Base-by-base conservation (phyloP, 2,113 vertebrate species). In the Podarcis raffonei region DNA sequence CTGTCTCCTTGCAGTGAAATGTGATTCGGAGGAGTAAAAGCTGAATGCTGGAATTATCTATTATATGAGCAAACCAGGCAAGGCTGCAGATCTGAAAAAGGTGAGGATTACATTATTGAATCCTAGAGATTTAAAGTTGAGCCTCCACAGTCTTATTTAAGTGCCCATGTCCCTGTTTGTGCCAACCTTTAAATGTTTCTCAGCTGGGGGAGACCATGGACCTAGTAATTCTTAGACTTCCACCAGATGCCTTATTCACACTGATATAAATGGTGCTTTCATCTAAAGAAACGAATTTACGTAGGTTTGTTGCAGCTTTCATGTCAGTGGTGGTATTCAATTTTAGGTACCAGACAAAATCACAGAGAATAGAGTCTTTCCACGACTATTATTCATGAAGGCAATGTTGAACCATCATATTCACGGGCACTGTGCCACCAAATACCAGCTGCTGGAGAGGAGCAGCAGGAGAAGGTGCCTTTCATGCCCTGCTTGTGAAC, bases 11-110 rank as follows among this genome's bases (percentile, higher is more conserved):
- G 0, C 1, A 1, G 57, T 84, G 90, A 39, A 66, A 81, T 87
- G 81, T 8, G 0, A 65, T 93, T 88, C 84, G 82, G 85, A 87
- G 62, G 35, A 93, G 84, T 81, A 53, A 83, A 1, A 75, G 81
- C 80, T 75, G 59, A 87, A 37, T 66, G 7, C 87, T 20, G 68
- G 6, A 90, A 89, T 57, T 79, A 95, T 94, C 92, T 92, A 93
- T 92, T 94, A 91, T 78, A 3, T 0, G 85, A 87, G 78, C 79
- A 86, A 87, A 57, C 32, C 87, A 82, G 30, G 83, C 32, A 27
- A 84, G 89, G 48, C 89, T 82, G 87, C 88, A 89, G 92, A 90
- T 72, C 72, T 89, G 86, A 86, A 53, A 90, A 91, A 78, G 65
- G 37, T 42, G 32, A 39, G 81, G 86, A 72, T 87, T 85, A 22